Percentiles rank a stretch among this genome's conserved stretches.
Evolutionary conservation across 2,797 vertebrate species (phyloP).

Genomic region (Sternotherus odoratus): DNA sequence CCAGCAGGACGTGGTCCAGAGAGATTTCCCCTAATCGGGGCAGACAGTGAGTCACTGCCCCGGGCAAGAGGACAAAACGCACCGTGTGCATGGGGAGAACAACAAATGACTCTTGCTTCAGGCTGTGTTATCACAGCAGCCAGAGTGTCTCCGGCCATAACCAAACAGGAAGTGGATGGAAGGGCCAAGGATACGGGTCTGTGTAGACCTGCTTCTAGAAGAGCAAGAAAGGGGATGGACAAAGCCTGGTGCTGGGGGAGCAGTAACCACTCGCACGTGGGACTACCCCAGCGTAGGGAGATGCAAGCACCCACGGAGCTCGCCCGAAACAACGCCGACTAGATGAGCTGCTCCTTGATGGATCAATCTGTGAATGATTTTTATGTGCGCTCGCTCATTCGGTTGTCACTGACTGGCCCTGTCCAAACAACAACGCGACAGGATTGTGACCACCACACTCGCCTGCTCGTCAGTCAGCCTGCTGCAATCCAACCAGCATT

Average conservation of each 20-base stretch:
- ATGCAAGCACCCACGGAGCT: neutral
- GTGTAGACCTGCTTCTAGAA: neutral
- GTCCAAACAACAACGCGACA: neutral
- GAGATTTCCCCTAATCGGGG: neutral
- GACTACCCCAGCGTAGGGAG: neutral
- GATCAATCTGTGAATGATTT: neutral
- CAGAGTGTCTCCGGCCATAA: neutral
- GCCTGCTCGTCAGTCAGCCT: neutral
- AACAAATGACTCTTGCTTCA: neutral
- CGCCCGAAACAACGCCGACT: too few species aligned
- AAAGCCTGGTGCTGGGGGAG: neutral
- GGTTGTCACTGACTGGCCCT: neutral
- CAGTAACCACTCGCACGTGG: neutral
- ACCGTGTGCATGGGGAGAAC: too few species aligned
- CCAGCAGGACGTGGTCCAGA: accelerated
- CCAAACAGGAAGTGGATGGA: conserved; percentile 12
- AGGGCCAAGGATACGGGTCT: accelerated
- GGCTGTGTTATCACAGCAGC: neutral
- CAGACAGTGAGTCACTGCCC: neutral
- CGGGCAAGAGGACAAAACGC: accelerated
- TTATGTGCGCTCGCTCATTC: neutral
- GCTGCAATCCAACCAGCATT: neutral
- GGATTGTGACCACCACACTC: too few species aligned
- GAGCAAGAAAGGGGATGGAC: neutral
- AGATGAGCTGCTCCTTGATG: neutral